Conservation (phyloP, 2,113 vertebrate species). For the Fulica atra region DNA sequence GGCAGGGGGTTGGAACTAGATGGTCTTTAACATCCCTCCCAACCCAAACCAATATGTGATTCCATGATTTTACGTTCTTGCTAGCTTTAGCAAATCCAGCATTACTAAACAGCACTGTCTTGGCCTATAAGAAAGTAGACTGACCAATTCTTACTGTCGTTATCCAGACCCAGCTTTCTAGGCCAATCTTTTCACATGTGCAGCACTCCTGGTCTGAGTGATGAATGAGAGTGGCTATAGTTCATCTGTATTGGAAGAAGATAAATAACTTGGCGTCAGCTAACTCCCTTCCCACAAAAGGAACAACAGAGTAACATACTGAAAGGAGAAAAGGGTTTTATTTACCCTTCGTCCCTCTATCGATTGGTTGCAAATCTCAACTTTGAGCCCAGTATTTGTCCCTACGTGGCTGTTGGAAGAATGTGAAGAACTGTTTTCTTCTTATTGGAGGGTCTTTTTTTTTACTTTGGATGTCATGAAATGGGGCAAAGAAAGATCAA, state of each 20-base stretch:
- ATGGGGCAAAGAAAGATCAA: neutral
- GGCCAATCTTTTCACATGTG: neutral
- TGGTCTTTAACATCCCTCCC: too few species aligned
- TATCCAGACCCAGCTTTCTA: neutral
- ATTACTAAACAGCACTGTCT: neutral
- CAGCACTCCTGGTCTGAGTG: neutral
- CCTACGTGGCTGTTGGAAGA: fast-evolving
- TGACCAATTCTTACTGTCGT: neutral
- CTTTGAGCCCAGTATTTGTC: neutral
- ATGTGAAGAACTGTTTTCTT: neutral
- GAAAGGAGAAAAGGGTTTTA: neutral
- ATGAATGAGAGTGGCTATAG: neutral
- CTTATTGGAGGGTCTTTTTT: fast-evolving
- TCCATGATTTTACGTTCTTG: neutral
- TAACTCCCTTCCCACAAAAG: neutral
- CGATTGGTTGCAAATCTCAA: neutral
- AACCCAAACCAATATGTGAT: too few species aligned
- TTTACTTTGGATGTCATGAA: neutral
- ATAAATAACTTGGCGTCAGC: neutral
- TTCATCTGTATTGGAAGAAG: neutral
- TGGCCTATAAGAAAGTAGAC: neutral
- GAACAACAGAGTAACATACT: neutral
- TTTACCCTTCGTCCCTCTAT: neutral
- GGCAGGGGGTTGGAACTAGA: too few species aligned
- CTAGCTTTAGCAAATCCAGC: neutral